phyloP scores from a whole-genome alignment of 2,888 invertebrate species.

The Machimus atricapillus region DNA sequence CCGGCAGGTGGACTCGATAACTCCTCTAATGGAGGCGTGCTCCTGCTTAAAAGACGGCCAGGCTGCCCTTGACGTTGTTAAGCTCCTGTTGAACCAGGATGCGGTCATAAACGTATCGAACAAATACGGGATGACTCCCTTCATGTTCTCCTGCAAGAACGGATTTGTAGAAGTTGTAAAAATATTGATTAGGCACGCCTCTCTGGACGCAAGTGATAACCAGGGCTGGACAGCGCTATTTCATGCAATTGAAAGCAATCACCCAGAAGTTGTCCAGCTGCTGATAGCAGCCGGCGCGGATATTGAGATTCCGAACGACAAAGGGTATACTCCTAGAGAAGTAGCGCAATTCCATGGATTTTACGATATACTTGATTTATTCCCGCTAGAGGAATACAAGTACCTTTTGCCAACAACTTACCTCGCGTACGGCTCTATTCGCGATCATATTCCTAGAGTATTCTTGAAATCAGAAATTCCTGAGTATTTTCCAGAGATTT shows the following conservation, averaged over 20 bases:
- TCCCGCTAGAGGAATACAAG: conserved; percentile 52
- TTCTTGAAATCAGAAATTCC: conserved; percentile 59
- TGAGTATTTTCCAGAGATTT: conserved; percentile 60
- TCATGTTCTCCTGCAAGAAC: conserved; percentile 58
- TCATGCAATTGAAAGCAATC: conserved; percentile 60
- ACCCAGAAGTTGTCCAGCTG: conserved; percentile 55
- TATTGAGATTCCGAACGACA: conserved; percentile 54
- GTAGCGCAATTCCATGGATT: conserved; percentile 59
- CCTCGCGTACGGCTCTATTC: conserved; percentile 54
- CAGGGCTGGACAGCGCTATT: conserved; percentile 59
- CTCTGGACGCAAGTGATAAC: conserved; percentile 58
- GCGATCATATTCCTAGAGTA: conserved; percentile 59
- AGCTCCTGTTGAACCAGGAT: conserved; percentile 53
- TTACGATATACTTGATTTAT: conserved; percentile 55
- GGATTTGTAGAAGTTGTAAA: conserved; percentile 55
- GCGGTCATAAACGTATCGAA: conserved; percentile 57
- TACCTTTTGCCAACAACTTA: conserved; percentile 56
- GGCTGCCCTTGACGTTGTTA: conserved; percentile 52
- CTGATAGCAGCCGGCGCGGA: conserved; percentile 47
- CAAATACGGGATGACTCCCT: conserved; percentile 58
- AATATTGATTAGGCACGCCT: conserved; percentile 53
- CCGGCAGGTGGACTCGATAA: conserved; percentile 54
- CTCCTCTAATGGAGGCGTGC: conserved; percentile 57
- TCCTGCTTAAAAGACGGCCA: conserved; percentile 50
- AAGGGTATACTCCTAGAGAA: conserved; percentile 57